Base-by-base conservation (phyloP, 2,888 invertebrate species). In the Amphipyra berbera region DNA sequence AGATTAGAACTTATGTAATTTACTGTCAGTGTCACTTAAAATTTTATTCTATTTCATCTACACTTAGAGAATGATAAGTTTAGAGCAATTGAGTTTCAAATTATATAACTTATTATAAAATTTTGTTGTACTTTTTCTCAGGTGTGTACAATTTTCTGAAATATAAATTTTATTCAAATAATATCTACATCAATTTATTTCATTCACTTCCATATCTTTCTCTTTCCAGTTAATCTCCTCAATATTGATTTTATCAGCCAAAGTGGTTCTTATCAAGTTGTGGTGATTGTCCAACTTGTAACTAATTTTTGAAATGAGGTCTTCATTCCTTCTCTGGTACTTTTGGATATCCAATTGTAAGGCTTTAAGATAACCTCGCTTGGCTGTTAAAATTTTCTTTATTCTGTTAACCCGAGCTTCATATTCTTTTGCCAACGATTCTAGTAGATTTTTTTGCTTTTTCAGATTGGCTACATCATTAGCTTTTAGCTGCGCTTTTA, bases 91-190 rank as follows among this genome's bases (percentile, higher is more conserved):
- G 85, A 88, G 87, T 91, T 92, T 84, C 78, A 87, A 88, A 86
- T 87, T 85, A 86, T 85, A 82, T 84, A 85, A 83, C 83, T 76
- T 88, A 84, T 81, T 83, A 81, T 87, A 84, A 86, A 88, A 87
- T 90, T 92, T 90, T 88, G 91, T 93, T 94, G 91, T 94, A 93
- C 89, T 91, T 91, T 87, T 92, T 91, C 90, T 92, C 92, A 90
- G 87, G 90, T 93, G 90, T 94, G 94, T 94, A 94, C 92, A 93
- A 92, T 93, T 93, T 93, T 94, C 93, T 89, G 93, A 94, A 94
- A 93, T 92, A 94, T 93, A 94, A 93, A 93, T 90, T 93, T 92
- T 94, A 93, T 90, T 93, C 91, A 93, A 90, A 87, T 87, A 84
- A 86, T 81, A 80, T 77, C 69, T 60, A 79, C 75, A 81, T 82